Base-by-base conservation (phyloP, 37 sponge, comb jelly and placozoan genomes). In the Spongilla lacustris region DNA sequence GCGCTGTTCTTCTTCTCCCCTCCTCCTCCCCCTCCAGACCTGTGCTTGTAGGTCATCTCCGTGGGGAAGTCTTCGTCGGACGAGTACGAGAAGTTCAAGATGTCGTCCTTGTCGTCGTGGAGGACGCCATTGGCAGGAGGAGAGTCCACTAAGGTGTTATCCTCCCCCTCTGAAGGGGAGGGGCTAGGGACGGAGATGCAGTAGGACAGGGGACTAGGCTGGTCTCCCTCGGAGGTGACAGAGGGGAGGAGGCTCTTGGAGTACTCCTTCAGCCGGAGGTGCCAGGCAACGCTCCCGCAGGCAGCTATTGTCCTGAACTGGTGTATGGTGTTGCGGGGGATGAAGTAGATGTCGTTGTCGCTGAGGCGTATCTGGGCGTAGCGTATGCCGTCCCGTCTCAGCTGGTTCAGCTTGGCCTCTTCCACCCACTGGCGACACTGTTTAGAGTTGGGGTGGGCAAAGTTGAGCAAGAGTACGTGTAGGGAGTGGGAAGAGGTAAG, bases 391-490 rank as follows among this genome's bases (percentile, higher is more conserved):
- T 90, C 90, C 17, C 95, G 72, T 5, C 95, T 76, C 46, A 98
- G 84, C 78, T 92, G 95, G 84, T 96, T 96, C 73, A 98, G 83
- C 74, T 96, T 98, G 30, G 95, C 99, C 48, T 96, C 95, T 49
- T 96, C 95, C 17, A 98, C 89, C 99, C 99, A 98, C 83, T 94
- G 95, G 23, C 87, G 89, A 84, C 97, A 96, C 95, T 98, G 74
- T n/a, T n/a, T n/a, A n/a, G 27, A 2, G 46, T 26, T 27, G 12
- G 38, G 27, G 38, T 0, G 50, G 36, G 31, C 13, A 1, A 46
- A 10, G 50, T 22, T 24, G 78, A 2, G 50, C 26, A 41, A n/a
- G 19, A 67, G n/a, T 80, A 30, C 66, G 81, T 30, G 6, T 32
- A 4, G 29, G n/a, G 28, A 80, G 6, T 3, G 41, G 14, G 77